Conservation (phyloP, 2,113 vertebrate genomes). For the Tapirus terrestris region DNA sequence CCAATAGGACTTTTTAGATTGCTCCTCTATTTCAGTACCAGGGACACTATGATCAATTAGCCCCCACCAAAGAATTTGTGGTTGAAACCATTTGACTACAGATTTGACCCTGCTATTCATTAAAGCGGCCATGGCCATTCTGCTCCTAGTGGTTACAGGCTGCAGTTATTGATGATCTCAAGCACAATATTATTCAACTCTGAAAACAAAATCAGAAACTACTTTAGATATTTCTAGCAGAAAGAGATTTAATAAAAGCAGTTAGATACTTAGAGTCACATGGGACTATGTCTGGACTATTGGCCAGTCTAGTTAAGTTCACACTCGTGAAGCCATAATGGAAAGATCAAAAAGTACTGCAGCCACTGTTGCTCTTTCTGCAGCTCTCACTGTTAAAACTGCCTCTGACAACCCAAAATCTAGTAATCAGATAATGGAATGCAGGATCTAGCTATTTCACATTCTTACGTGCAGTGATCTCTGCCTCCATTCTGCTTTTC, state of each 20-base stretch:
- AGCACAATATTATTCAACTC: not conserved
- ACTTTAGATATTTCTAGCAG: not conserved
- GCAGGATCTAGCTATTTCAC: not conserved
- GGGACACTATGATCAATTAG: not conserved
- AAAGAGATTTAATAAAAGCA: not conserved
- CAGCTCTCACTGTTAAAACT: not conserved
- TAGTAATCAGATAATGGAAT: not conserved
- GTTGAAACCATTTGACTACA: not conserved
- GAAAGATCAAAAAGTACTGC: not conserved
- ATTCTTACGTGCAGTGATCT: not conserved
- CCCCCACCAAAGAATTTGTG: not conserved
- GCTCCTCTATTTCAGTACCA: not conserved
- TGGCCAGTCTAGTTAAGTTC: not conserved
- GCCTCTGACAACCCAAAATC: not conserved
- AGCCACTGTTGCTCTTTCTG: not conserved
- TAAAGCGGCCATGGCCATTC: accelerated
- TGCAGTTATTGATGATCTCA: not conserved
- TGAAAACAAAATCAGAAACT: not conserved
- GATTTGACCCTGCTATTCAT: not conserved
- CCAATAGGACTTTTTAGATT: not conserved
- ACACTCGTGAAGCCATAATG: not conserved
- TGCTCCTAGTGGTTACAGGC: not conserved
- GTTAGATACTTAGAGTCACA: not conserved
- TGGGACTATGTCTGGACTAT: not conserved
- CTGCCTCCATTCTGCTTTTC: not conserved